These are phyloP conservation scores for Tupiocoris notatus DNA, from an alignment of 2,888 invertebrate species.

Conservation along the genomic window DNA sequence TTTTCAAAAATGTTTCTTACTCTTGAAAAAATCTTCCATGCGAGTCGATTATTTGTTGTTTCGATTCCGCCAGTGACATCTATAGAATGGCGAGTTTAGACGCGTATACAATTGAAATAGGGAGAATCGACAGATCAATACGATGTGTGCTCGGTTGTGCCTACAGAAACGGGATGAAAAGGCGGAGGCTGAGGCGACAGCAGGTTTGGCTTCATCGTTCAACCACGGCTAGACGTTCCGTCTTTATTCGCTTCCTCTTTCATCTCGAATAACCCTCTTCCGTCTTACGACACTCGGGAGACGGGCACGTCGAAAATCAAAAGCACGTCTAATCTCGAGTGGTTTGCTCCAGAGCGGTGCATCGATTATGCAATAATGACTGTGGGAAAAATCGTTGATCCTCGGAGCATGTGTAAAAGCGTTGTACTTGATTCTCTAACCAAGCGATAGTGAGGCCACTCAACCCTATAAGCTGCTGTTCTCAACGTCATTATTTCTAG, in stretches of 20 bases:
- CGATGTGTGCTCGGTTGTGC: background rate
- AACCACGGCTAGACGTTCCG: background rate
- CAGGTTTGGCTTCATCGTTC: background rate
- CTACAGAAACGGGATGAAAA: background rate
- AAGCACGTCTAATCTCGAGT: background rate
- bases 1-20: too few relatives aligned
- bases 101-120: background rate
- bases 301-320: background rate
- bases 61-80: too few relatives aligned
- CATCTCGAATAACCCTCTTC: too few relatives aligned
- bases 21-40: too few relatives aligned
- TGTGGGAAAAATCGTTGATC: background rate
- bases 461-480: too few relatives aligned
- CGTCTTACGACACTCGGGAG: background rate
- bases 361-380: background rate
- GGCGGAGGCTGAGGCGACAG: background rate
- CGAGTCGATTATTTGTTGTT: too few relatives aligned
- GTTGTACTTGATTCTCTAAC: too few relatives aligned
- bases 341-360: background rate
- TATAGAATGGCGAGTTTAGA: background rate
- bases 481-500: too few relatives aligned
- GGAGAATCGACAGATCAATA: background rate
- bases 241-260: background rate
- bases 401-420: too few relatives aligned
- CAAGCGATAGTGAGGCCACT: too few relatives aligned